These are phyloP conservation scores for Gorilla gorilla DNA, from an alignment of 2,113 vertebrate genomes.

Conservation along the genomic window DNA sequence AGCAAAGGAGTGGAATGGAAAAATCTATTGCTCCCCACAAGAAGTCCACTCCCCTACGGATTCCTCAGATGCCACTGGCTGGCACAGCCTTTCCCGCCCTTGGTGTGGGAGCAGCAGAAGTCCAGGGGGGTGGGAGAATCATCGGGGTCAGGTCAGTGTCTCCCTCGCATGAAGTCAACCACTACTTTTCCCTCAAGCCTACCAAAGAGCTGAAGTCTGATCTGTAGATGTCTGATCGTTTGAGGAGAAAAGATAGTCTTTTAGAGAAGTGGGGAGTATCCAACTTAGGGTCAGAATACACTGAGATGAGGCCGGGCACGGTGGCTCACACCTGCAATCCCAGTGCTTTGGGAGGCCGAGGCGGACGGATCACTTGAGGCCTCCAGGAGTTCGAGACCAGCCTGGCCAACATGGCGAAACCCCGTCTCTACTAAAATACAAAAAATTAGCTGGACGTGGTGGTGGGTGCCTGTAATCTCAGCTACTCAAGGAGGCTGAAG, in stretches of 20 bases:
- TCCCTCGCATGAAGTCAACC: neutral
- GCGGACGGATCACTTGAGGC: too few species aligned
- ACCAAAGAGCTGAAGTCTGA: neutral
- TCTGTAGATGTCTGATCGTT: neutral
- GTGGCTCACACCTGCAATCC: too few species aligned
- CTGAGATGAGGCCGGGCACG: neutral
- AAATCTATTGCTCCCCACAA: neutral
- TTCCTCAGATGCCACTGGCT: neutral
- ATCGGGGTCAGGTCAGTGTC: fast-evolving
- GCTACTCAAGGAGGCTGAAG: too few species aligned
- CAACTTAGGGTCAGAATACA: neutral
- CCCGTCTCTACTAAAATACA: too few species aligned
- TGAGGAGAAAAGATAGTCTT: neutral
- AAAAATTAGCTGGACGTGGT: too few species aligned
- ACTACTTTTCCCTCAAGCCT: neutral
- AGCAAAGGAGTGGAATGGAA: neutral
- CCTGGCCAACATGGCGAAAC: too few species aligned
- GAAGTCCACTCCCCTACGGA: neutral
- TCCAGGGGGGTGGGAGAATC: neutral
- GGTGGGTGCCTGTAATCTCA: too few species aligned
- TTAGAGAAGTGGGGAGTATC: neutral
- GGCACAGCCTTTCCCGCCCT: neutral
- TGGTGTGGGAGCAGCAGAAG: neutral
- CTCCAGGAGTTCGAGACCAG: too few species aligned
- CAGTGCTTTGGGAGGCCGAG: too few species aligned